Evolutionary conservation across 92 coral and sea anemone genomes (phyloP), one percentile per base, ranked within the genome.

Genomic region (Micromussa lordhowensis): DNA sequence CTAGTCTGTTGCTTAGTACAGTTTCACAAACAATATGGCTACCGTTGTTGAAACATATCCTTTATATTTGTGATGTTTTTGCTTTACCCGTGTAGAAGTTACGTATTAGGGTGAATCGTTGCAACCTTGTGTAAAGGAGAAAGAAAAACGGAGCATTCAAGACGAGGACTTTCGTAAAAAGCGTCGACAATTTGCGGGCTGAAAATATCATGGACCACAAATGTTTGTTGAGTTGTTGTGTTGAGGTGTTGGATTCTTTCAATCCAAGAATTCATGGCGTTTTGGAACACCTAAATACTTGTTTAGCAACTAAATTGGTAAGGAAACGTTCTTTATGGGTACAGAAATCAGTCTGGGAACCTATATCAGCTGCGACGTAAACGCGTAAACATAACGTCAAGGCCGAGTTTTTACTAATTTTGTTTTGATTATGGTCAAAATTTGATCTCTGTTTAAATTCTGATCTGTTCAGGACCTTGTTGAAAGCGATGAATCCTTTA

Each of bases 201-300:
- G 22, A 48, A 35, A 73, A 53, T 30, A 73, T 71, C 29, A 97
- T 95, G 98, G 94, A 90, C 87, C 92, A 93, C 71, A 96, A 92
- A 86, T 88, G 90, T 73, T 91, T 98, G 79, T 51, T 98, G 58
- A 88, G 68, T 55, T 80, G 85, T 40, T 93, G 96, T 88, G 93
- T 90, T 17, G 95, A 98, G 75, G 83, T 94, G 8, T 90, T 98
- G 9, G 96, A 96, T 79, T 86, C 94, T 31, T 98, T 91, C 82
- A 93, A 91, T 79, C 94, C 98, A 28, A 86, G 78, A 75, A 94
- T 92, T 61, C 96, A 93, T 79, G 98, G 99, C 38, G 98, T 96
- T 68, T 95, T 93, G 72, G 98, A 94, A 72, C 96, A 95, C 78
- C 92, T 98, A 11, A 87, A 88, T 19, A 78, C 91, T 35, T 94